These are phyloP conservation scores for Falco rusticolus DNA, from an alignment of 2,797 vertebrate genomes.

Conservation along the genomic window DNA sequence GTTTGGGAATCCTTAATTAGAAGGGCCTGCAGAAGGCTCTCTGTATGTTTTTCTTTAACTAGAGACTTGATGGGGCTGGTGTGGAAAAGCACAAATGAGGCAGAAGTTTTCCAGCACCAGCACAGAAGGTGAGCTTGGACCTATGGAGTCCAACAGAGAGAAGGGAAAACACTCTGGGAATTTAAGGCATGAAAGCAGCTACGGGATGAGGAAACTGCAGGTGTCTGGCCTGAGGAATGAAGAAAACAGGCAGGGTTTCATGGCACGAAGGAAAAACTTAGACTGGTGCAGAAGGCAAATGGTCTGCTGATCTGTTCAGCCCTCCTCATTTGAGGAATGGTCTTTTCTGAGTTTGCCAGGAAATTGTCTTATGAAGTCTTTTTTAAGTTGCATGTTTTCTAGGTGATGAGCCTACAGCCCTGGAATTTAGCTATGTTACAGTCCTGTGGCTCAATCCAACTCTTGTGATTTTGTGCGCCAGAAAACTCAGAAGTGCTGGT, in stretches of 20 bases:
- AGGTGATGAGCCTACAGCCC: not conserved
- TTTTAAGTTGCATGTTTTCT: not conserved
- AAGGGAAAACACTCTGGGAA: not conserved
- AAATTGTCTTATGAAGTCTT: not conserved
- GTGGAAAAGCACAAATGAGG: not conserved
- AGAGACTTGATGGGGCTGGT: not conserved
- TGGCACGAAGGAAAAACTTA: not conserved
- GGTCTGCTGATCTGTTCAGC: not conserved
- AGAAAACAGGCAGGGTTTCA: not conserved
- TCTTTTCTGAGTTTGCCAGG: not conserved
- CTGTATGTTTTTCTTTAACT: not conserved
- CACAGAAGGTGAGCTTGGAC: not conserved
- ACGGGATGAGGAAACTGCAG: fast-evolving
- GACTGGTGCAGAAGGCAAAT: not conserved
- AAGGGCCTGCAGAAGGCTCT: not conserved
- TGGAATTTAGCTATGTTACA: not conserved
- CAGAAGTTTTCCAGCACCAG: not conserved
- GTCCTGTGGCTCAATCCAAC: not conserved
- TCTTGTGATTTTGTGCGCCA: fast-evolving
- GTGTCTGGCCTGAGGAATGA: not conserved
- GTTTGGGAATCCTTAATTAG: not conserved
- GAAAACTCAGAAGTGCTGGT: not conserved
- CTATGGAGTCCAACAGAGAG: not conserved
- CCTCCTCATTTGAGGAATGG: not conserved
- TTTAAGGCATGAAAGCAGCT: fast-evolving